Percentiles rank a stretch among this genome's conserved stretches.
phyloP scores from a whole-genome alignment of 2,888 invertebrate genomes.

The Latrodectus elegans region DNA sequence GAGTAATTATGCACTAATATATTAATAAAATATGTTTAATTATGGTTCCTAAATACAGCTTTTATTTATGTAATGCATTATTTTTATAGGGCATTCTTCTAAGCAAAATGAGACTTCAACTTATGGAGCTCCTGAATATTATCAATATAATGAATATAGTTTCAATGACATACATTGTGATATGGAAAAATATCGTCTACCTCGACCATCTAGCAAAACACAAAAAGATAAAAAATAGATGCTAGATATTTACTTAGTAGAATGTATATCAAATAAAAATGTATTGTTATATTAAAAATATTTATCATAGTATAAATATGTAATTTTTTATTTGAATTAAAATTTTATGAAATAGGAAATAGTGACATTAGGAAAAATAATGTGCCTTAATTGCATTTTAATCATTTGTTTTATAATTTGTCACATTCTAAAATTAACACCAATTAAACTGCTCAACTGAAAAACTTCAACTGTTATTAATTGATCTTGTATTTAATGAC shows the following conservation, averaged over 20 bases:
- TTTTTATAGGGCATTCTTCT: background rate
- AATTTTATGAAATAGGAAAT: too few species aligned
- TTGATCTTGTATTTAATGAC: too few species aligned
- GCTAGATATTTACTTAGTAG: background rate
- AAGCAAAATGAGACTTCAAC: conserved; percentile 77
- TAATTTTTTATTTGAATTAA: background rate
- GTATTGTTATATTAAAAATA: background rate
- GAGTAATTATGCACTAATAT: too few species aligned
- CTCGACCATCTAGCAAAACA: conserved; percentile 79
- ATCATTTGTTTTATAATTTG: too few species aligned
- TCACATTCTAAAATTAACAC: too few species aligned
- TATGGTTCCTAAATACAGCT: too few species aligned
- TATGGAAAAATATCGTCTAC: conserved; percentile 85
- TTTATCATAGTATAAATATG: background rate
- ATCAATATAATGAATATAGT: conserved; percentile 84
- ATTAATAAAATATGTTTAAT: too few species aligned
- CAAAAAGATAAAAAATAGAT: conserved; percentile 15
- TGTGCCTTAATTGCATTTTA: too few species aligned
- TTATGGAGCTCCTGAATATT: conserved; percentile 90
- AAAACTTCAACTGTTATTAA: too few species aligned
- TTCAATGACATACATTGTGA: conserved; percentile 90
- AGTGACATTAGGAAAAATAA: too few species aligned
- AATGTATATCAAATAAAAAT: background rate
- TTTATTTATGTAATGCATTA: too few species aligned
- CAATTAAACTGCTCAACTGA: too few species aligned